Base-by-base conservation (phyloP, 2,113 vertebrate genomes). In the Bagarius yarrelli region DNA sequence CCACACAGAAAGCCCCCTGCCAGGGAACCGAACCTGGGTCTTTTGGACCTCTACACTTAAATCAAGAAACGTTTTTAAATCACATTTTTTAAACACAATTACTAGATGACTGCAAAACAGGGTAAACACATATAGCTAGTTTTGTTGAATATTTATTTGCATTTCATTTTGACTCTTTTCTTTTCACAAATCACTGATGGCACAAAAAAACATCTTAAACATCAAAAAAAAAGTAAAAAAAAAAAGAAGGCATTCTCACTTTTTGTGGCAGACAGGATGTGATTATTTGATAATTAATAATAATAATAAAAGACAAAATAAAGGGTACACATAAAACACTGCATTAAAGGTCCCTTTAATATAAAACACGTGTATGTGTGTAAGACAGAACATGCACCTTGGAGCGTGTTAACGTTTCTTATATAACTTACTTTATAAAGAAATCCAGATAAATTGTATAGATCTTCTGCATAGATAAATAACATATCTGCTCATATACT, bases 181-280 rank as follows among this genome's bases (percentile, higher is more conserved):
- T 27, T 25, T 70, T 70, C 60, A 80, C 59, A 81, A 81, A 78
- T 71, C 55, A 74, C 69, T 81, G 14, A 71, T 32, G 59, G 44
- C 32, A 53, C 63, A 19, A 78, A 81, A 53, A 27, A 57, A 18
- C 70, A 82, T 82, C 82, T 75, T 85, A 82, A 53, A 85, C 53
- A 27, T 44, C 8, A 60, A 18, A 57, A 34, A 4, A 34, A 61
- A 64, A 64, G 34, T 0, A 32, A 63, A 63, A 32, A 27, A 55
- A 19, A 19, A 11, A 55, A 55, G 34, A 50, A 80, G 23, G 47
- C 32, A 76, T 79, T 40, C 59, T 70, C 75, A 78, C 52, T 52
- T 32, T 79, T 72, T 19, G 50, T 30, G 4, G 40, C 8, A 0
- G 40, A 44, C 70, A 72, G 21, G 15, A 64, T 21, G 50, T 53